These are phyloP conservation scores for Synergus japonicus DNA, from an alignment of 2,888 invertebrate genomes.

Conservation along the genomic window DNA sequence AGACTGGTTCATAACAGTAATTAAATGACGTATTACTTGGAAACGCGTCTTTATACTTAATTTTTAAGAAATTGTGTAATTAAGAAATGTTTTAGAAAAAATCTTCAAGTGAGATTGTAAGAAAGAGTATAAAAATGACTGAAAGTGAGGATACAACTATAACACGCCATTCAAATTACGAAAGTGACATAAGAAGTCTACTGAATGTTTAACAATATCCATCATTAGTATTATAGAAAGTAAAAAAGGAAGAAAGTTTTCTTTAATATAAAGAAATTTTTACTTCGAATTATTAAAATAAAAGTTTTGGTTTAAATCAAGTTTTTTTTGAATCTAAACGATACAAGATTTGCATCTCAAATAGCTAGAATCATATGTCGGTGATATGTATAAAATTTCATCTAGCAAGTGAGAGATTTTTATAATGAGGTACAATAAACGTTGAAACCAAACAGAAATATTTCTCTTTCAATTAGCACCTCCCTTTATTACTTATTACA, in stretches of 20 bases:
- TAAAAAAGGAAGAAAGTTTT: background rate
- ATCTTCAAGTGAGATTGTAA: background rate
- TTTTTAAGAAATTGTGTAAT: too few relatives aligned
- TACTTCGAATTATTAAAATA: too few relatives aligned
- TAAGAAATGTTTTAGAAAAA: background rate
- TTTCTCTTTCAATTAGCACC: conserved; percentile 3
- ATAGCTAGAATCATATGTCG: background rate
- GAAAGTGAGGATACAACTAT: background rate
- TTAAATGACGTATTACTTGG: too few relatives aligned
- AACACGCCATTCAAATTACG: background rate
- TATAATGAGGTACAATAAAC: background rate
- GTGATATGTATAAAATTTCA: background rate
- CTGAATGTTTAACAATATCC: background rate
- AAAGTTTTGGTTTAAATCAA: too few relatives aligned
- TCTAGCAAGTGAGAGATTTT: background rate
- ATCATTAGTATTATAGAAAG: background rate
- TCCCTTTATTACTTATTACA: background rate
- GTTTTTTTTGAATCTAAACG: background rate
- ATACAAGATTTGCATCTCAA: background rate
- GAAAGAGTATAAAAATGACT: background rate
- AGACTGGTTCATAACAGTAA: too few relatives aligned
- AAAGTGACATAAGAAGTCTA: background rate
- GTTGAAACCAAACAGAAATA: background rate
- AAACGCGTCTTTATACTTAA: too few relatives aligned
- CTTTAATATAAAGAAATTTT: too few relatives aligned